Evolutionary conservation across 2,113 vertebrate genomes (phyloP).

Genomic region (Cavia porcellus): DNA sequence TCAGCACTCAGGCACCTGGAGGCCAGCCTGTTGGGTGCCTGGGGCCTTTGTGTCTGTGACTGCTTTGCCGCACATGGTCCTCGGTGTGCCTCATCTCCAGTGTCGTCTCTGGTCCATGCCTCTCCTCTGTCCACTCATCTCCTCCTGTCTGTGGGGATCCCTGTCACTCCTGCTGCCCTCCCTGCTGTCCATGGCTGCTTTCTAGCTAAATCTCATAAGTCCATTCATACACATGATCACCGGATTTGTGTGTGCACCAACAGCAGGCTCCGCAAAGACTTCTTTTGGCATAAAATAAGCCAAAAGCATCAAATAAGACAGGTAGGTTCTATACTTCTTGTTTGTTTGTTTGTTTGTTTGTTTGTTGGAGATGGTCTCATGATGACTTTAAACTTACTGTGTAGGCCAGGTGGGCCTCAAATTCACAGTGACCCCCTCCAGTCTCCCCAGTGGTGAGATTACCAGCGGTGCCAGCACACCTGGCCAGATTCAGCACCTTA

Average conservation of each 20-base stretch:
- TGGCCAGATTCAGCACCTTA: not conserved
- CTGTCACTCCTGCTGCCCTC: not conserved
- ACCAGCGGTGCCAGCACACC: not conserved
- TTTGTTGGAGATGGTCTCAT: not conserved
- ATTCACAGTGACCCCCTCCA: not conserved
- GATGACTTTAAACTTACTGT: not conserved
- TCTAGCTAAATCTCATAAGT: not conserved
- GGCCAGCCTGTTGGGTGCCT: not conserved
- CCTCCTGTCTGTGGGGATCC: not conserved
- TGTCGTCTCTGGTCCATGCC: not conserved
- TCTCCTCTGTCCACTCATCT: not conserved
- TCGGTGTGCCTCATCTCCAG: rapidly evolving
- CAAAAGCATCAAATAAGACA: not conserved
- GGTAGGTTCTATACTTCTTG: not conserved
- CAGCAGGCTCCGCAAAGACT: not conserved
- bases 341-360: not conserved
- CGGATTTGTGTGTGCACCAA: not conserved
- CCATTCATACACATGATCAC: not conserved
- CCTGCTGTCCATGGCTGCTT: rapidly evolving
- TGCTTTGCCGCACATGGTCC: not conserved
- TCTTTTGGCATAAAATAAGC: not conserved
- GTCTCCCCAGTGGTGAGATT: not conserved
- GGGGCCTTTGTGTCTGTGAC: not conserved
- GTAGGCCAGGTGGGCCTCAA: not conserved
- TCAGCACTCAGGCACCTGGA: not conserved